Evolutionary conservation across 2,888 invertebrate species (phyloP).

Genomic region (Apamea anceps): DNA sequence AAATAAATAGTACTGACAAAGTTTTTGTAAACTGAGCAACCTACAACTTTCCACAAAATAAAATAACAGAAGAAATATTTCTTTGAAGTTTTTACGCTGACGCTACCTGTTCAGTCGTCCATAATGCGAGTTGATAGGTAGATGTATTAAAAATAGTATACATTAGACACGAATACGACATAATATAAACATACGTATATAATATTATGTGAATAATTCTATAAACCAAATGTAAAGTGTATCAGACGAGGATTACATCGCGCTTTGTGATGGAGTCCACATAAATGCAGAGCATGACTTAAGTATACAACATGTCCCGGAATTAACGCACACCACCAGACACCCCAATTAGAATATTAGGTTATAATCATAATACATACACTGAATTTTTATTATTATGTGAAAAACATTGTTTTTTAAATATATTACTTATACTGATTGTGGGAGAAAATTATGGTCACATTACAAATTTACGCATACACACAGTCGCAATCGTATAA

Average conservation of each 20-base stretch:
- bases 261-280: constrained; percentile 62
- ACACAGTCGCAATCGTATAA: too few species aligned
- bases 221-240: constrained; percentile 69
- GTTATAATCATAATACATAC: too few species aligned
- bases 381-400: too few species aligned
- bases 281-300: constrained; percentile 1
- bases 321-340: too few species aligned
- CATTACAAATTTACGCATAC: too few species aligned
- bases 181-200: constrained; percentile 75
- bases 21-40: not conserved
- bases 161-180: constrained; percentile 88
- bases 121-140: constrained; percentile 90
- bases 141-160: constrained; percentile 91
- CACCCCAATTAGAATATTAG: too few species aligned
- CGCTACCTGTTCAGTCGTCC: constrained; percentile 86
- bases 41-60: not conserved
- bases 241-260: constrained; percentile 76
- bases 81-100: constrained; percentile 71
- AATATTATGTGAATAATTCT: constrained; percentile 50
- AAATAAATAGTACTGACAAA: not conserved
- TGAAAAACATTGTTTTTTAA: too few species aligned
- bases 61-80: not conserved
- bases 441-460: too few species aligned
- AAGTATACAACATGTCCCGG: too few species aligned
- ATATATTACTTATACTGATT: too few species aligned